A percentile compares a stretch with the other conserved stretches of the same genome.
Evolutionary conservation across 2,797 vertebrate genomes (phyloP).

Genomic region (Danio albolineatus): DNA sequence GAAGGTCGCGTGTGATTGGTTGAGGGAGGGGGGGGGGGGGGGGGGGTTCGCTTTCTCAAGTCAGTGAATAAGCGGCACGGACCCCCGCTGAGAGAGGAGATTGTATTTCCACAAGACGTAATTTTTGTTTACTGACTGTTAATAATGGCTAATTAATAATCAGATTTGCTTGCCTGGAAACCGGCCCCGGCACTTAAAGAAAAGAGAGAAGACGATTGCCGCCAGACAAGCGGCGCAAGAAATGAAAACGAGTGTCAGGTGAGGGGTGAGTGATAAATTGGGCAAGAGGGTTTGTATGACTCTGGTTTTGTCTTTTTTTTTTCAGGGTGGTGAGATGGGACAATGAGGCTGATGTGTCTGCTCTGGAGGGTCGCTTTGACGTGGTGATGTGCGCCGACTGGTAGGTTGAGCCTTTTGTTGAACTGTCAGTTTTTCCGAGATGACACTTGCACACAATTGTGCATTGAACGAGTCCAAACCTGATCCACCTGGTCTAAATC

Average conservation of each 20-base stretch:
- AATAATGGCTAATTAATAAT: constrained; percentile 99
- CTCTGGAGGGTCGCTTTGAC: constrained; percentile 96
- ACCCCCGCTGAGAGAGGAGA: constrained; percentile 89
- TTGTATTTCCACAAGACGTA: constrained; percentile 96
- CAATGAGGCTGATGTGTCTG: constrained; percentile 92
- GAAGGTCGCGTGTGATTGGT: constrained; percentile 93
- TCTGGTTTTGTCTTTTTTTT: constrained; percentile 60
- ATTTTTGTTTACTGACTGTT: constrained; percentile 99
- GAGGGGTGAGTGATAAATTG: constrained; percentile 33
- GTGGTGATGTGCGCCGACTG: constrained; percentile 99
- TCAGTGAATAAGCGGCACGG: constrained; percentile 86
- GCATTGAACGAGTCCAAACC: background rate
- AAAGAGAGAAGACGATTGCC: constrained; percentile 65
- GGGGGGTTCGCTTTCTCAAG: constrained; percentile 83
- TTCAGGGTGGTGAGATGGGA: constrained; percentile 97
- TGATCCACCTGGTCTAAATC: background rate
- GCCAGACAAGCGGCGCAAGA: constrained; percentile 33
- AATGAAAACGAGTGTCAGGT: constrained; percentile 54
- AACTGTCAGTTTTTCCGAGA: constrained; percentile 28
- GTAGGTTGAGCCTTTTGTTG: constrained; percentile 80
- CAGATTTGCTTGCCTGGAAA: constrained; percentile 86
- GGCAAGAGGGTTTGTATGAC: constrained; percentile 33
- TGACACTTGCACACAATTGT: background rate
- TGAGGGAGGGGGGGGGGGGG: constrained; percentile 77
- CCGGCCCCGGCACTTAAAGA: constrained; percentile 72